Evolutionary conservation across 1,140 invertebrate genomes (phyloP).

Genomic region (Muscidifurax raptorellus): DNA sequence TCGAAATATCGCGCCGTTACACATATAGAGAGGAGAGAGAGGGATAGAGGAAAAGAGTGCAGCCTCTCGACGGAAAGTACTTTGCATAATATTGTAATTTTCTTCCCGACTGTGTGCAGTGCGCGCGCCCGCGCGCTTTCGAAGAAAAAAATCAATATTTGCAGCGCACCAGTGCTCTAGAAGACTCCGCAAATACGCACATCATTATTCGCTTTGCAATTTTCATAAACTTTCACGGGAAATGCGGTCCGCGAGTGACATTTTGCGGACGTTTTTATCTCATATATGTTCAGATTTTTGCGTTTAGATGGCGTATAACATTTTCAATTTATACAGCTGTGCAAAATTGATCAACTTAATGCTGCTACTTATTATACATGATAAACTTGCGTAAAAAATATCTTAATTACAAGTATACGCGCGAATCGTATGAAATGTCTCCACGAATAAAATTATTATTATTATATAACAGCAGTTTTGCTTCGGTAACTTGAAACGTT

Average conservation of each 20-base stretch:
- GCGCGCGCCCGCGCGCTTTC: neutral
- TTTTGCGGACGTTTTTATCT: neutral
- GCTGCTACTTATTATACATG: no score
- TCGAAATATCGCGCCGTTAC: conserved; percentile 9
- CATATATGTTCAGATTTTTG: no score
- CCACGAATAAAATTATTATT: no score
- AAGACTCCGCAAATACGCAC: neutral
- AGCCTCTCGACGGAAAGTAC: neutral
- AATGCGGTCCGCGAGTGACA: neutral
- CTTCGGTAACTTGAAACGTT: no score
- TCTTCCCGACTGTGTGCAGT: neutral
- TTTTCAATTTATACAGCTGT: no score
- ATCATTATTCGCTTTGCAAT: conserved; percentile 7
- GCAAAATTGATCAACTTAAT: no score
- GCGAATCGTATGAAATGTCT: no score
- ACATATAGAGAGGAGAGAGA: neutral
- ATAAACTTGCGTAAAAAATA: no score
- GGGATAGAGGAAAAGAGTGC: neutral
- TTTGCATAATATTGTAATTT: conserved; percentile 18
- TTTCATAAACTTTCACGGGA: neutral
- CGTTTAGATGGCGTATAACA: no score
- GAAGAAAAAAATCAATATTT: conserved; percentile 10
- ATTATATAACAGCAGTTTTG: no score
- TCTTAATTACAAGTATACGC: no score
- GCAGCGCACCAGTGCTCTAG: neutral